Percentiles rank a stretch among this genome's conserved stretches.
phyloP scores from a whole-genome alignment of 2,888 invertebrate genomes.

The Andrena dorsata region DNA sequence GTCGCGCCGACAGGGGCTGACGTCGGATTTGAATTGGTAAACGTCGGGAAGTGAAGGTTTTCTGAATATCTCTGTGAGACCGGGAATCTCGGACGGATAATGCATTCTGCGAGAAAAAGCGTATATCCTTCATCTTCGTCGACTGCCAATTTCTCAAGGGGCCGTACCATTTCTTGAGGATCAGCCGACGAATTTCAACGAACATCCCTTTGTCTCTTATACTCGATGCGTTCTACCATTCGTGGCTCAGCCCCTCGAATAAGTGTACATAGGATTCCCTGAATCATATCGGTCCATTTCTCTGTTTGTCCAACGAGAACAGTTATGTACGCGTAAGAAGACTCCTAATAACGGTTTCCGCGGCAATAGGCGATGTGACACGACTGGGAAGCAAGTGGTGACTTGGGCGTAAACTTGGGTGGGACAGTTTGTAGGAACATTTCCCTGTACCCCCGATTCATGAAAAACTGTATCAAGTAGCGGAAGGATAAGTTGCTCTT shows the following conservation, averaged over 20 bases:
- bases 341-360: too few species aligned
- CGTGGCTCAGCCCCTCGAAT: not conserved
- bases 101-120: constrained; percentile 1
- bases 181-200: not conserved
- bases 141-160: constrained; percentile 7
- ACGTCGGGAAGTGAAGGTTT: constrained; percentile 16
- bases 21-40: constrained; percentile 42
- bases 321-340: too few species aligned
- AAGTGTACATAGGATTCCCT: too few species aligned
- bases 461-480: not conserved
- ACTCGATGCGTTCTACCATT: not conserved
- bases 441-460: not conserved
- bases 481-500: not conserved
- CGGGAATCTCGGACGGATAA: not conserved
- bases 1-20: not conserved
- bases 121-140: not conserved
- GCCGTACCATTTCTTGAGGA: constrained; percentile 3
- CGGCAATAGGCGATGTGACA: too few species aligned
- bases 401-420: not conserved
- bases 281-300: too few species aligned
- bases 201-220: not conserved
- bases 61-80: not conserved
- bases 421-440: not conserved
- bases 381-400: too few species aligned
- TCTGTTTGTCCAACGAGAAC: too few species aligned